Percentiles rank a stretch among this genome's conserved stretches.
phyloP scores from a whole-genome alignment of 2,797 vertebrate genomes.

The Ctenosaura bakeri region DNA sequence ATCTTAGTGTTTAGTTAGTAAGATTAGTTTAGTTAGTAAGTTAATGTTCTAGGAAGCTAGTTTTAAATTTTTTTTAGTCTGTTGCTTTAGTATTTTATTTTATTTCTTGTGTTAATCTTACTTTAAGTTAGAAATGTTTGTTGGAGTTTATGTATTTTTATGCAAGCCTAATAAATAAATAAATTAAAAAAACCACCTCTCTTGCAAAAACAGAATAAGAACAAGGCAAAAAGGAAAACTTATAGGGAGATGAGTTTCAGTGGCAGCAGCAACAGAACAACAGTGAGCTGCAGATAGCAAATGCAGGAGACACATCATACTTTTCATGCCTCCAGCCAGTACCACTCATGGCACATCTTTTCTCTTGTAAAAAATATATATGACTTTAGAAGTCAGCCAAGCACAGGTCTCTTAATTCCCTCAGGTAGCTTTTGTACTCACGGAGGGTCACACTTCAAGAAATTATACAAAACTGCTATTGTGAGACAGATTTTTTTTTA shows the following conservation, averaged over 20 bases:
- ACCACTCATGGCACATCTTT: constrained; percentile 7
- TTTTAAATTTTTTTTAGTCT: no score
- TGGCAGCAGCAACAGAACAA: not conserved
- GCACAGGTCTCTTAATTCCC: constrained; percentile 12
- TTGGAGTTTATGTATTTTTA: no score
- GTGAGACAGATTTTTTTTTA: not conserved
- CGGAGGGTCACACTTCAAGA: constrained; percentile 8
- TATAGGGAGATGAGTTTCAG: not conserved
- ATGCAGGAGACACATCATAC: not conserved
- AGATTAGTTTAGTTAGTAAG: no score
- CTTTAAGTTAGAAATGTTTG: no score
- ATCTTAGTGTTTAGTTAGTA: no score
- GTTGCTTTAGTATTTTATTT: no score
- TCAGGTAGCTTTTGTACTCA: constrained; percentile 12
- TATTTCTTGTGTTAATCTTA: no score
- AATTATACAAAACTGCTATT: constrained; percentile 23
- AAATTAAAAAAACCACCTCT: not conserved
- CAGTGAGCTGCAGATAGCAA: constrained; percentile 6
- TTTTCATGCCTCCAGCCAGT: constrained; percentile 37
- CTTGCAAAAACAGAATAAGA: constrained; percentile 16
- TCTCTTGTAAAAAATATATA: constrained; percentile 33
- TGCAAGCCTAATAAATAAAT: no score
- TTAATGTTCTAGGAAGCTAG: no score
- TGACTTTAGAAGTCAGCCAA: constrained; percentile 19
- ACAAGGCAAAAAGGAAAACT: constrained; percentile 19